Base-by-base conservation (phyloP, 2,113 vertebrate genomes). In the Daubentonia madagascariensis region DNA sequence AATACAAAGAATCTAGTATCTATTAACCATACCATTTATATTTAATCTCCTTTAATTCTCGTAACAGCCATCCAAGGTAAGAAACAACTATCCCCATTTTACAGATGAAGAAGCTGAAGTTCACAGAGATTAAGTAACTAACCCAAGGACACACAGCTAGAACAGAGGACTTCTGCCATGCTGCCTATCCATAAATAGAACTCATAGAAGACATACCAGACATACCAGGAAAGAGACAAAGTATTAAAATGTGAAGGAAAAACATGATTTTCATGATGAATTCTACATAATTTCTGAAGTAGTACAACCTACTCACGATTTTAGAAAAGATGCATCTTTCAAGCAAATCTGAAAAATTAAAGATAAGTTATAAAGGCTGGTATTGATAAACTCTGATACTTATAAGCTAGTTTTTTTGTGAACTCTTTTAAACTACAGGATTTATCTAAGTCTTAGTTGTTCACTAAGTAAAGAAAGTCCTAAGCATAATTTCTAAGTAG, bases 241-340 rank as follows among this genome's bases (percentile, higher is more conserved):
- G 25, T 7, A 30, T 57, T 67, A 72, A 45, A 89, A 37, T 8
- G 3, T 54, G 75, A 83, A 81, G 43, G 18, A 23, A 79, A 95
- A 30, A 84, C 12, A 6, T 10, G 54, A 72, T 32, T 32, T 25
- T 57, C 67, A 23, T 1, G 3, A 81, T 0, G 30, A 8, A 91
- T 22, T 70, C 48, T 45, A 67, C 28, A 40, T 30, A 54, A 65
- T 57, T 90, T 94, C 73, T 68, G 17, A 80, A 61, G n/a, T 8
- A 83, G 22, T 13, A 8, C 10, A 67, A 28, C 5, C 76, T 79
- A 98, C 99, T 99, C 96, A 99, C 99, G 85, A 98, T 98, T 98
- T 99, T 13, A 99, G 97, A 98, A 99, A 99, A 0, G 97, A 87
- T 83, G 99, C 98, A 94, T 99, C 99, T 98, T 99, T 99, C 94